phyloP scores from a whole-genome alignment of 1,140 invertebrate genomes.

The Macrobrachium rosenbergii region DNA sequence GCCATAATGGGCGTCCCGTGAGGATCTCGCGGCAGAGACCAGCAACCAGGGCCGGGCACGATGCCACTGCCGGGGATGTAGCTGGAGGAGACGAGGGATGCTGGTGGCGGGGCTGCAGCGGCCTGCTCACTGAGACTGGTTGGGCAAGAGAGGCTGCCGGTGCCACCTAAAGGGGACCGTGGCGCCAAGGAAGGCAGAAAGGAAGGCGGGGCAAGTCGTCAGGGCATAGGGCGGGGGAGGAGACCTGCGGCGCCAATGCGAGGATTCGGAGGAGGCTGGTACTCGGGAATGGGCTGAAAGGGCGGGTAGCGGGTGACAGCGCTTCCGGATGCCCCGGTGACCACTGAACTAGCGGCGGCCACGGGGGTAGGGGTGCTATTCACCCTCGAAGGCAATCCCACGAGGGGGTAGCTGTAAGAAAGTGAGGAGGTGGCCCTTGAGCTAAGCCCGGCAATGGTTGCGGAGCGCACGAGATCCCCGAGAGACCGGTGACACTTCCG shows the following conservation, averaged over 20 bases:
- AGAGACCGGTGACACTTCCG: neutral
- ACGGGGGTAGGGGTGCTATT: neutral
- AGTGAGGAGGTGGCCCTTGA: conserved; percentile 39
- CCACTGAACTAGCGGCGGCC: neutral
- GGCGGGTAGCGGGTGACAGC: conserved; percentile 55
- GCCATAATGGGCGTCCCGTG: conserved; percentile 20
- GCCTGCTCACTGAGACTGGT: conserved; percentile 65
- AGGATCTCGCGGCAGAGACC: conserved; percentile 57
- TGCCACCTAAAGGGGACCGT: conserved; percentile 58
- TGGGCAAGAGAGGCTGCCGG: conserved; percentile 64
- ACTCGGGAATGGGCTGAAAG: conserved; percentile 60
- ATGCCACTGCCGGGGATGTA: conserved; percentile 5
- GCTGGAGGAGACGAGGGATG: conserved; percentile 3
- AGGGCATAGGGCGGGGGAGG: conserved; percentile 43
- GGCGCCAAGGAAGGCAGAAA: conserved; percentile 46
- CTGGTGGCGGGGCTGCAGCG: conserved; percentile 18
- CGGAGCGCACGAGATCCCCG: conserved; percentile 27
- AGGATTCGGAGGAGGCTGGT: conserved; percentile 65
- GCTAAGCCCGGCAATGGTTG: conserved; percentile 50
- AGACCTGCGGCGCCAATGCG: conserved; percentile 64
- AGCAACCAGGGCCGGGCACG: conserved; percentile 53
- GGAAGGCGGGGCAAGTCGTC: conserved; percentile 51
- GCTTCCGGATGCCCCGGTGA: neutral
- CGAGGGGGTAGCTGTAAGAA: conserved; percentile 42
- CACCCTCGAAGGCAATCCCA: neutral